Base-by-base conservation (phyloP, 2,797 vertebrate genomes). In the Channallabes apus region DNA sequence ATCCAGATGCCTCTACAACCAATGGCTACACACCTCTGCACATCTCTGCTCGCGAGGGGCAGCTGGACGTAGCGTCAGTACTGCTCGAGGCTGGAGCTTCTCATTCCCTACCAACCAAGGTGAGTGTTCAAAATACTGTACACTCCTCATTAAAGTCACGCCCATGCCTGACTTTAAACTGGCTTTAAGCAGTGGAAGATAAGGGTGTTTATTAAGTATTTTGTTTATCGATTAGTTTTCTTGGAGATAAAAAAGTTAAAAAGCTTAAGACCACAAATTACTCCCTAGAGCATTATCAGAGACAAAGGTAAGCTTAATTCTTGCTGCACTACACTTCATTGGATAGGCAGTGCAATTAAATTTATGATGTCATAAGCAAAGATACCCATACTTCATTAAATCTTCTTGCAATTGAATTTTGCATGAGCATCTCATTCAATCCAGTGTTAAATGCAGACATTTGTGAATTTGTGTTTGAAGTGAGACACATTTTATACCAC, bases 21-120 rank as follows among this genome's bases (percentile, higher is more conserved):
- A 99, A 99, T 0, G 98, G 98, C 17, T 98, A 99, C 93, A 99
- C 98, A 0, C 97, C 98, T 0, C 94, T 99, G 17, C 98, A 99
- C 91, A 99, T 99, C 92, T 97, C 98, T 0, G 97, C 98, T 86
- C 93, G 98, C 4, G 98, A 99, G 93, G 98, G 98, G 1, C 98
- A 99, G 92, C 94, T 98, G 14, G 98, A 99, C 6, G 98, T 98
- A 0, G 96, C 98, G 0, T 97, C 97, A 0, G 96, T 99, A 76
- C 95, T 99, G 71, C 90, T 99, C 15, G 98, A 99, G 92, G 98
- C 98, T 0, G 98, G 98, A 0, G 98, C 98, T 56, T 96, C 97
- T 0, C 97, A 99, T 92, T 99, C 98, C 8, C 92, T 98, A 84
- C 95, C 97, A 77, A 99, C 98, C 56, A 99, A 99, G 95, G 98